phyloP scores from a whole-genome alignment of 2,113 vertebrate species.

The Heterocephalus glaber region DNA sequence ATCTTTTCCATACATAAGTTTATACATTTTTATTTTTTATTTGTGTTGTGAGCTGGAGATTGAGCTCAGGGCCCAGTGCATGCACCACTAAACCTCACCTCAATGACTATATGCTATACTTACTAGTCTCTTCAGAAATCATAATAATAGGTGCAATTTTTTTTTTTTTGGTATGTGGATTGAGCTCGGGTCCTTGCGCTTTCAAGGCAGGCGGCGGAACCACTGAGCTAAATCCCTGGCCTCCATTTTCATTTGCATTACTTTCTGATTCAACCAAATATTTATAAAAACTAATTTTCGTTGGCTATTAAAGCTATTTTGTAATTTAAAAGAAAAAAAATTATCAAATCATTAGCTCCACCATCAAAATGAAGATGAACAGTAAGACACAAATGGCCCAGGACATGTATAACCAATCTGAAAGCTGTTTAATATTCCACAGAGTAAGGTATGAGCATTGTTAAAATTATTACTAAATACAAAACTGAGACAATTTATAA shows the following conservation, averaged over 20 bases:
- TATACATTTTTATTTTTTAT: not conserved
- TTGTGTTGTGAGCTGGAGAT: not conserved
- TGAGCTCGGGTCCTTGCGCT: no score
- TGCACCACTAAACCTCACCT: not conserved
- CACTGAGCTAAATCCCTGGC: no score
- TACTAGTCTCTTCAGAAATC: not conserved
- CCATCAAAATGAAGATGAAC: not conserved
- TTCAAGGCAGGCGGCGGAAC: no score
- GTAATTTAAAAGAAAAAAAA: not conserved
- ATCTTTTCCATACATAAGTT: not conserved
- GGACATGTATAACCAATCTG: not conserved
- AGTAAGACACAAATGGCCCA: not conserved
- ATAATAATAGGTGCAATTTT: not conserved
- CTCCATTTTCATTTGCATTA: conserved; percentile 36
- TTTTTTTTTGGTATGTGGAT: no score
- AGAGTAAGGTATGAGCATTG: not conserved
- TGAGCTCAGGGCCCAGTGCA: not conserved
- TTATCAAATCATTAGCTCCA: not conserved
- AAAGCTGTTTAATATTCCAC: not conserved
- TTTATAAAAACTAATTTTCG: not conserved
- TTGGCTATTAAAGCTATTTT: not conserved
- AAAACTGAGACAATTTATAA: conserved; percentile 59
- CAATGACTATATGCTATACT: not conserved
- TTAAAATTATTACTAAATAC: conserved; percentile 51
- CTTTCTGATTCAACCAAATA: not conserved